Base-by-base conservation (phyloP, 2,113 vertebrate genomes). In the Oncorhynchus tshawytscha region DNA sequence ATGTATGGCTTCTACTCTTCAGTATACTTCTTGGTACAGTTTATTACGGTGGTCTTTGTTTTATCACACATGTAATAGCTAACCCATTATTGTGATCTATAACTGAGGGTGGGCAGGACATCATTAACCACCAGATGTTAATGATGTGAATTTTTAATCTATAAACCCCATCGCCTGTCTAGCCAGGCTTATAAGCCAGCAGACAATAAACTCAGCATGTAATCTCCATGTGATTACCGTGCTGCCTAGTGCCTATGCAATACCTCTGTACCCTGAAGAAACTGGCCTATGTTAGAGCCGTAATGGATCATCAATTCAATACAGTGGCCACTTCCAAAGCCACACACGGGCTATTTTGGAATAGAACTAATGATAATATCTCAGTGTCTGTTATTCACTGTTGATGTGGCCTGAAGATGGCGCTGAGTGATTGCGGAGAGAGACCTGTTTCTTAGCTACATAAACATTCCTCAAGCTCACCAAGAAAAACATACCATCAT, bases 241-340 rank as follows among this genome's bases (percentile, higher is more conserved):
- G 80, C 81, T 86, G 83, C 86, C 87, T 82, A 80, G 80, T 86
- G 83, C 86, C 87, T 82, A 81, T 84, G 87, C 84, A 89, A 87
- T 87, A 89, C 86, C 84, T 79, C 84, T 85, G 74, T 72, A 78
- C 85, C 88, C 86, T 74, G 48, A 84, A 87, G 88, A 88, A 87
- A 81, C 79, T 4, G 74, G 86, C 83, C 87, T 84, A 82, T 70
- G 80, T 86, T 85, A 81, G 83, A 85, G 83, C 78, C 13, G 72
- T 84, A 91, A 90, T 88, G 88, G 83, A 83, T 88, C 84, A 88
- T 89, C 89, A 87, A 92, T 88, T 90, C 86, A 89, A 90, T 90
- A 86, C 87, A 87, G 83, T 68, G 77, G 78, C 80, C 82, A 82
- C 81, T 80, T 87, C 81, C 82, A 85, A 72, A 81, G 78, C 78